Base-by-base conservation (phyloP, 2,888 invertebrate species). In the Eucriotettix oculatus region DNA sequence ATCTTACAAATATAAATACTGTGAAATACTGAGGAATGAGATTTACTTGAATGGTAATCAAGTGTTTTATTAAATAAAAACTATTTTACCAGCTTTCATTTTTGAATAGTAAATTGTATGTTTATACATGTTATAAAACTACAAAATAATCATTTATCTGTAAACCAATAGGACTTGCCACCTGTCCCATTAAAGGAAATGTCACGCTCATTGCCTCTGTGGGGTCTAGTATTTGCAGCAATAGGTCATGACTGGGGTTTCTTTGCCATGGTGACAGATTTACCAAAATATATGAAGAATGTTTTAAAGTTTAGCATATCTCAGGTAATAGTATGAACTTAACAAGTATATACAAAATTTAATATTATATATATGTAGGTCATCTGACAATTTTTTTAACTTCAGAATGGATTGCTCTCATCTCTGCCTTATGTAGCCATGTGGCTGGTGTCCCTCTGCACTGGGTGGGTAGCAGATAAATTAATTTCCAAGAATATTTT, bases 171-270 rank as follows among this genome's bases (percentile, higher is more conserved):
- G 64, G 76, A 76, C 62, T 75, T 82, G 10, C 79, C 80, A 0
- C 76, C 81, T 0, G 84, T 85, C 41, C 88, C 88, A 0, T 89
- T 87, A 87, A 79, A 76, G 66, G 77, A 78, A 0, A 85, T 90
- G 58, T 73, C 86, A 16, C 84, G 63, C 12, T 73, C 73, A 9
- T 59, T 67, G 17, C 72, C 74, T 9, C 68, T 74, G 16, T 72
- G 71, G 71, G 71, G 68, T n/a, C 63, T 70, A 10, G 63, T 69
- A 16, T 65, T 66, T 43, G 65, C 64, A 9, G 64, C 87, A 76
- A 75, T 82, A 63, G 83, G 83, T 7, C 84, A 85, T 70, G 83
- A 84, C 67, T 86, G 83, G 80, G 84, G 84, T 9, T 82, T 84
- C 68, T 85, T 83, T 70, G 84, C 83, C 9, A 82, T 86, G 79